Conservation (phyloP, 1,140 invertebrate species). For the Drosophila watanabei region DNA sequence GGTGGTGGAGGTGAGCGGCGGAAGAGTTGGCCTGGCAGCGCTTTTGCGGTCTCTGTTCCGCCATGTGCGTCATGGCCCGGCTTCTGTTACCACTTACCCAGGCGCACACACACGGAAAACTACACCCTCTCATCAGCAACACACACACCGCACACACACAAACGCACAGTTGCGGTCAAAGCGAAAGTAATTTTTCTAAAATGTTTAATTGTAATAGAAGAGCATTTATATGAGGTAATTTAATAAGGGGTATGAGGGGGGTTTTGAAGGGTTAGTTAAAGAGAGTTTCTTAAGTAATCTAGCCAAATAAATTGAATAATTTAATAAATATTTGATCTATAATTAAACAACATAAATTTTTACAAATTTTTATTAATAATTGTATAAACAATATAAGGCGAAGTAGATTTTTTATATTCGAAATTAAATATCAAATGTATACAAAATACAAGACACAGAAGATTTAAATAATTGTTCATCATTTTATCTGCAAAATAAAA, state of each 20-base stretch:
- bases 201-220: not conserved
- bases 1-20: not conserved
- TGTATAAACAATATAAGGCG: not conserved
- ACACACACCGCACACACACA: conserved; percentile 7
- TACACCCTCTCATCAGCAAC: conserved; percentile 14
- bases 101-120: conserved; percentile 5
- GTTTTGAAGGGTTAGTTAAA: too few relatives aligned
- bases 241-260: not conserved
- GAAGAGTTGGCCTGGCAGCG: conserved; percentile 52
- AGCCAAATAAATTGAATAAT: not conserved
- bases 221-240: not conserved
- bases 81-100: conserved; percentile 38
- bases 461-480: not conserved
- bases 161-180: conserved; percentile 33
- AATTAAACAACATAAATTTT: not conserved
- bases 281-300: too few relatives aligned
- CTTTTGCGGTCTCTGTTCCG: conserved; percentile 64
- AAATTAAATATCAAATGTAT: too few relatives aligned
- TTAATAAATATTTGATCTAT: not conserved
- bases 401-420: not conserved
- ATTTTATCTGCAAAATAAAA: not conserved
- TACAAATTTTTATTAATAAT: not conserved
- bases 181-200: conserved; percentile 21
- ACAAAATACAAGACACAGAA: not conserved
- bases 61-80: conserved; percentile 45